Base-by-base conservation (phyloP, 2,888 invertebrate genomes). In the Polyploca ridens region DNA sequence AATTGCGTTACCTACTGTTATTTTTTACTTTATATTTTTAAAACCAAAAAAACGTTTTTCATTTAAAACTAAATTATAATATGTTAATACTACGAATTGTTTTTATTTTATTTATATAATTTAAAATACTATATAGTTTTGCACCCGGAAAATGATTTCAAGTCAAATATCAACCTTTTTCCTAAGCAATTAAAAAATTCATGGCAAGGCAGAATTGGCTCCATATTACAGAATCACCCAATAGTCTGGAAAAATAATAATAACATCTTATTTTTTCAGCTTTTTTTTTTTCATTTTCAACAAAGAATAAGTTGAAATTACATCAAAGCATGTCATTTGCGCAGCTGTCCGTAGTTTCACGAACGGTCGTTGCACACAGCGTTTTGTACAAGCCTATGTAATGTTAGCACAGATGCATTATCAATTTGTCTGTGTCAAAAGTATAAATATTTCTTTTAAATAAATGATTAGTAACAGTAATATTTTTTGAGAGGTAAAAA, bases 321-420 rank as follows among this genome's bases (percentile, higher is more conserved):
- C 19, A 54, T 54, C 16, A 10, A 16, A 19, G 60, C 35, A 8
- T 77, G 78, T 76, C 84, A 83, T 84, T 84, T 82, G 66, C 63
- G 65, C 80, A 83, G 83, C 64, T 82, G 84, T 19, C 62, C 19
- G 3, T 16, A 16, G 41, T 64, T 68, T 65, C 69, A 27, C 64
- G 66, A 38, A 19, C 65, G 69, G 61, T 44, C 61, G 61, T 6
- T 61, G 44, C 19, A 38, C 38, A 38, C 41, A 16, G 14, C n/a
- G 16, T n/a, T 41, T 27, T 38, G 16, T 57, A 27, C 13, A 57
- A 58, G 19, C 35, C 58, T 58, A 41, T 14, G 14, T 11, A 61
- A 61, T 57, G 27, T 63, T 63, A 19, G 14, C 61, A 27, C 61
- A 61, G 27, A 19, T 60, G 60, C 38, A 10, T 27, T 27, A 41